phyloP scores from a whole-genome alignment of 2,113 vertebrate species.

The Chitala chitala region DNA sequence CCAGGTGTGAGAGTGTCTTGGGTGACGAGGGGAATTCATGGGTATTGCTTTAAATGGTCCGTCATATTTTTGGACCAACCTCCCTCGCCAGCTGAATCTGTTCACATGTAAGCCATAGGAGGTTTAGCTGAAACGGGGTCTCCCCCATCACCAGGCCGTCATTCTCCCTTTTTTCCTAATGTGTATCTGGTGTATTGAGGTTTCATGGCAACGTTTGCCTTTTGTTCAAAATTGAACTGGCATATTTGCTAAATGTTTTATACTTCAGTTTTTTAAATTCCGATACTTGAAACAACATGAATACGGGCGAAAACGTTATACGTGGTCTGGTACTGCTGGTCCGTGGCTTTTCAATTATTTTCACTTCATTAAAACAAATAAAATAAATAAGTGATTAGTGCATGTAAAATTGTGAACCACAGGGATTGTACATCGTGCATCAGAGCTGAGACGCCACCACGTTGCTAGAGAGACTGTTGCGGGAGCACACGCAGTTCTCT shows the following conservation, averaged over 20 bases:
- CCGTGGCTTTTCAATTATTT: too few species aligned
- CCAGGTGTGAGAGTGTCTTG: not conserved
- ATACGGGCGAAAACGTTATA: not conserved
- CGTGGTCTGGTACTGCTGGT: not conserved
- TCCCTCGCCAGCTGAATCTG: not conserved
- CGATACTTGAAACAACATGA: not conserved
- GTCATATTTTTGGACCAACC: not conserved
- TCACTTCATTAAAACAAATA: slow-evolving; percentile 7
- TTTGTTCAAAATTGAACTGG: too few species aligned
- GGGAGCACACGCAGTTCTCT: not conserved
- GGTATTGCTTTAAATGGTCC: not conserved
- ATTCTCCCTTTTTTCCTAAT: not conserved
- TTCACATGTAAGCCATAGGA: not conserved
- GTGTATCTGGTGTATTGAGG: not conserved
- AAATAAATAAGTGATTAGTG: slow-evolving; percentile 9
- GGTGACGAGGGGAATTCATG: not conserved
- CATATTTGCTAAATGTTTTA: too few species aligned
- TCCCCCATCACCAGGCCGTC: not conserved
- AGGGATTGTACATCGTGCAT: not conserved
- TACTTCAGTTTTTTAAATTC: too few species aligned
- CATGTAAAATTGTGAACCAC: not conserved
- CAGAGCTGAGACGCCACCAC: not conserved
- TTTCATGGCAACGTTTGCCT: not conserved
- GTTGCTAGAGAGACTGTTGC: not conserved
- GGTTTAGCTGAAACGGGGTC: not conserved